Evolutionary conservation across 1,140 invertebrate genomes (phyloP), one percentile per base, ranked within the genome.

Genomic region (Anastatus disparis): DNA sequence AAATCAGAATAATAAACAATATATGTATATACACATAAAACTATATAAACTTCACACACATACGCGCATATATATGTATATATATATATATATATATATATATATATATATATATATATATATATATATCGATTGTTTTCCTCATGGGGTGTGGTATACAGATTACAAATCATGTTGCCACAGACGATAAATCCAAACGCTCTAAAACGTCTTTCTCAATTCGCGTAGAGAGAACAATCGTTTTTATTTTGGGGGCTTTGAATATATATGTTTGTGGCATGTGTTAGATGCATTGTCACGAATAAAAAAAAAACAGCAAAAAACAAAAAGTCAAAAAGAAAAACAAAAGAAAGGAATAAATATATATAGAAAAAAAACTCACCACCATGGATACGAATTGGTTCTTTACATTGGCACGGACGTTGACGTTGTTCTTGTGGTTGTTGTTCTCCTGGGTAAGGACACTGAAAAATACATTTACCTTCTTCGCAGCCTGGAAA

Each of bases 401-500:
- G 62, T 22, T 65, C 73, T 40, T 71, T 79, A 42, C 81, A 81
- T 12, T 72, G 48, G 61, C 81, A 83, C 1, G 77, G 76, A 20
- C 29, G 15, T 9, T 42, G 27, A 20, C 8, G 12, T 9, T 24
- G 53, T 4, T 26, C 10, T 38, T 44, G 44, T 40, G 72, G 50
- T 2, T 58, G 40, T 27, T 73, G 53, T 2, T 73, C 67, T 8
- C 69, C 71, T 12, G 68, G 48, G 53, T 63, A 72, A 8, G 81
- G 76, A 56, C 81, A 83, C 38, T 83, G 81, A n/a, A 77, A 70
- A 68, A 81, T 76, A 55, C 81, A 83, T 53, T 74, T 58, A 24
- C n/a, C 52, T n/a, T 77, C 75, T 10, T 46, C 27, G 56, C 81
- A 83, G 62, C 27, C 61, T 70, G 35, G 20, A 50, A 38, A 48